Evolutionary conservation across 2,888 invertebrate genomes (phyloP).

Genomic region (Lucinisca nassula): DNA sequence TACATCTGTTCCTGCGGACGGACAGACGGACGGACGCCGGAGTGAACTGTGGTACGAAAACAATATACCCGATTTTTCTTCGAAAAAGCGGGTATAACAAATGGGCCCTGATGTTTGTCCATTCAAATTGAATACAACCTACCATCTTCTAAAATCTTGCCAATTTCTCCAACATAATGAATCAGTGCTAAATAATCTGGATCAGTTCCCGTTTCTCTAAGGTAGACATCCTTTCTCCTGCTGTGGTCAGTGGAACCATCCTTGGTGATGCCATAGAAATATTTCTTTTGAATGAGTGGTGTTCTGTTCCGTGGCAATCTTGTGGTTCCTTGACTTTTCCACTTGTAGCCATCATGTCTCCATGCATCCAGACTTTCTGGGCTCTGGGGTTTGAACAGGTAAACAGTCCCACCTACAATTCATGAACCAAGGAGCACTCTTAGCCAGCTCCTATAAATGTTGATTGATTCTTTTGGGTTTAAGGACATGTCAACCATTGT

Average conservation of each 20-base stretch:
- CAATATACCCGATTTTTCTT: too few relatives aligned
- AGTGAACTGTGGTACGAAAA: too few relatives aligned
- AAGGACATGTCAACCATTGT: too few relatives aligned
- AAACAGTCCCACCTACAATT: slow-evolving; percentile 58
- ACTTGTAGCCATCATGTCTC: slow-evolving; percentile 45
- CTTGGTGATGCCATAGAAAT: slow-evolving; percentile 16
- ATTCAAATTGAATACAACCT: too few relatives aligned
- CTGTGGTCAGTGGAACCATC: not conserved
- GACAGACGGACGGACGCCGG: too few relatives aligned
- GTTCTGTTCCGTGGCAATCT: slow-evolving; percentile 40
- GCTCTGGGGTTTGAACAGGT: slow-evolving; percentile 38
- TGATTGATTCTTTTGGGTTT: too few relatives aligned
- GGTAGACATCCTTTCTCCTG: slow-evolving; percentile 48
- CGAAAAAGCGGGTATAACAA: too few relatives aligned
- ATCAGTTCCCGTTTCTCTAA: slow-evolving; percentile 20
- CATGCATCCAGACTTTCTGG: slow-evolving; percentile 14
- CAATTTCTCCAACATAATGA: slow-evolving; percentile 44
- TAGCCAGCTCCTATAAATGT: too few relatives aligned
- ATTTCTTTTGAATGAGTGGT: slow-evolving; percentile 28
- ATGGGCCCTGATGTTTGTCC: too few relatives aligned
- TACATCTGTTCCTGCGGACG: too few relatives aligned
- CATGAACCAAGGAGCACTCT: too few relatives aligned
- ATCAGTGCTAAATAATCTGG: slow-evolving; percentile 20
- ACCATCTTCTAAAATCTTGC: not conserved
- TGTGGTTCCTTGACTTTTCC: slow-evolving; percentile 36